Percentiles rank a stretch among this genome's conserved stretches.
phyloP scores from a whole-genome alignment of 2,797 vertebrate genomes.

The Hypotaenidia okinawae region DNA sequence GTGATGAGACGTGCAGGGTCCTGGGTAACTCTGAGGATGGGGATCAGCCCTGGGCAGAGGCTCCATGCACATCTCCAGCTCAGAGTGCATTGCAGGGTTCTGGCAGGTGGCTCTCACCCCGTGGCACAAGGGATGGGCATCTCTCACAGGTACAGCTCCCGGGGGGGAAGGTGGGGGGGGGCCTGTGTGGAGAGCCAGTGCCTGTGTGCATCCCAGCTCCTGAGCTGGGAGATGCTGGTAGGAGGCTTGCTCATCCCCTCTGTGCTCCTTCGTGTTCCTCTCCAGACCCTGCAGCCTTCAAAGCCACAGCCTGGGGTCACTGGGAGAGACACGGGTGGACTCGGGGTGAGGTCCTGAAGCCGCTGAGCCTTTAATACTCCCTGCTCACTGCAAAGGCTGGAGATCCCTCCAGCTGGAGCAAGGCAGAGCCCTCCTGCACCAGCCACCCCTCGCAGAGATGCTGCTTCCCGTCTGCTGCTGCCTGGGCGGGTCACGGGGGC shows the following conservation, averaged over 20 bases:
- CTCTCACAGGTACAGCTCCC: accelerated
- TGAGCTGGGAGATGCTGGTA: background rate
- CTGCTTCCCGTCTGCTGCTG: background rate
- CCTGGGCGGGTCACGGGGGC: slow-evolving; percentile 14
- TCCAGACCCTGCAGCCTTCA: background rate
- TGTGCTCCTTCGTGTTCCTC: background rate
- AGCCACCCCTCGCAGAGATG: background rate
- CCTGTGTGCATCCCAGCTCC: background rate
- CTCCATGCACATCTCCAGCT: background rate
- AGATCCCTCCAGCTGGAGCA: background rate
- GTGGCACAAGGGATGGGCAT: background rate
- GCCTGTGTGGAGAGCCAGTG: background rate
- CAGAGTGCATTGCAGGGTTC: accelerated
- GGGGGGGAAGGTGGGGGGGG: too few relatives aligned
- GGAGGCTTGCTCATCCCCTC: background rate
- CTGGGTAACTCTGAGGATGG: background rate
- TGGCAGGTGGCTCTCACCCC: background rate
- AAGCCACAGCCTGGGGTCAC: background rate
- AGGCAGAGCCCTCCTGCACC: background rate
- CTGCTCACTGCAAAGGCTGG: background rate
- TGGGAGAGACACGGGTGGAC: background rate
- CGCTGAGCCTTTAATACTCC: background rate
- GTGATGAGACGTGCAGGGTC: background rate
- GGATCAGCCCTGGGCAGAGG: background rate
- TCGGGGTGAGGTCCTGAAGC: background rate